Evolutionary conservation across 2,888 invertebrate genomes (phyloP).

Genomic region (Brachycybe producta): DNA sequence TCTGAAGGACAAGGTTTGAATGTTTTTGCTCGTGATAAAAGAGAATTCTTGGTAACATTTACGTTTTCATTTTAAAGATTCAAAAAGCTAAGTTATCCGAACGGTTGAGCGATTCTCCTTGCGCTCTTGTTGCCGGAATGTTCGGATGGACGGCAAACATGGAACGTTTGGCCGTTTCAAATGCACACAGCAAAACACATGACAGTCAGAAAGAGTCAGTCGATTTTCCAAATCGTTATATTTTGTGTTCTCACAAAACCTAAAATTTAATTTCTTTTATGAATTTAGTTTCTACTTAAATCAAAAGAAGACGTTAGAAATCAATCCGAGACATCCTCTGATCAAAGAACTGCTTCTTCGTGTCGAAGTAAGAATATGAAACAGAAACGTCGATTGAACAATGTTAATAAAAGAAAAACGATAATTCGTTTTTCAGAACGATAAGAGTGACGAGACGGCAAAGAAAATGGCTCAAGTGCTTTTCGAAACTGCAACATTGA

Average conservation of each 20-base stretch:
- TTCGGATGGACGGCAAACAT: conserved; percentile 99
- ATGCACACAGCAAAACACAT: conserved; percentile 91
- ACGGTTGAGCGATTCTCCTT: conserved; percentile 78
- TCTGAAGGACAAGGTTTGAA: conserved; percentile 53
- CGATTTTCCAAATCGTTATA: conserved; percentile 5
- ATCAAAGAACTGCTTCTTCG: conserved; percentile 77
- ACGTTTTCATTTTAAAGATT: conserved; percentile 41
- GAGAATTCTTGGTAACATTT: conserved; percentile 13
- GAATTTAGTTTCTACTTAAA: conserved; percentile 67
- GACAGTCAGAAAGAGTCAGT: conserved; percentile 66
- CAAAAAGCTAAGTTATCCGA: conserved; percentile 74
- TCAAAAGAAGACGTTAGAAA: conserved; percentile 93
- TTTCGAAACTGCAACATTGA: conserved; percentile 79
- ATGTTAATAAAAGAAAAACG: too few species aligned
- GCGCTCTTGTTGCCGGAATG: conserved; percentile 87
- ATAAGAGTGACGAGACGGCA: conserved; percentile 61
- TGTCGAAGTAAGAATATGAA: conserved; percentile 42
- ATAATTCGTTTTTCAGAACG: conserved; percentile 34
- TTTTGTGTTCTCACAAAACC: neutral
- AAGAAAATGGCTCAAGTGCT: conserved; percentile 76
- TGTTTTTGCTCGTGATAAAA: neutral
- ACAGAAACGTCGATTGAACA: too few species aligned
- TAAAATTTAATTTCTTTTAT: conserved; percentile 18
- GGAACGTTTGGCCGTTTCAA: conserved; percentile 88
- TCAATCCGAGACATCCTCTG: conserved; percentile 94